Base-by-base conservation (phyloP, 2,113 vertebrate species). In the Acinonyx jubatus region DNA sequence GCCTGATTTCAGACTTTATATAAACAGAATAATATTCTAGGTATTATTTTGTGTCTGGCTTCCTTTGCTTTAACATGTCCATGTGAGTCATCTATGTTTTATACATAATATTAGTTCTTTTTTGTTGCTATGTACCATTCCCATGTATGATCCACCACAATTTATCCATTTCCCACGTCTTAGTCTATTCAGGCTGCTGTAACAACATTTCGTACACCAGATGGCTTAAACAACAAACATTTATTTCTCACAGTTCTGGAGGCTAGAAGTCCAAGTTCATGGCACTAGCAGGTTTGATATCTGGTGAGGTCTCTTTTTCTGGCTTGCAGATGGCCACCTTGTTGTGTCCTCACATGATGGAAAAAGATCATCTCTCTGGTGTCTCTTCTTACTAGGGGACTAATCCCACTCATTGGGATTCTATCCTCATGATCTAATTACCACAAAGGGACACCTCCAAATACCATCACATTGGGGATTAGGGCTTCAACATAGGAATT, bases 1-100 rank as follows among this genome's bases (percentile, higher is more conserved):
- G 31, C 38, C 55, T 87, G 31, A 83, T 86, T 92, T 95, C 11
- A 91, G 82, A 66, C 25, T 91, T 94, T 88, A 79, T 91, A 57
- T 82, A 48, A 66, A 82, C 82, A 81, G 8, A 93, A 80, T 89
- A 27, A 82, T 83, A 65, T 11, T 74, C 1, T 88, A 21, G n/a
- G 29, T 87, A 63, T 1, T 68, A 21, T 82, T 91, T 95, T 93
- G 45, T 61, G 19, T 85, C 45, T 93, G 71, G 3, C n/a, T 95
- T 96, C 41, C 80, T 97, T 91, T 96, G 27, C 57, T 79, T 98
- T 89, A 84, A 85, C 10, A 45, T 73, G 11, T 94, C 68, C 83
- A 25, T 97, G 52, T 90, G 55, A 88, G 71, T 82, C 15, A 65
- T 71, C 55, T 45, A 84, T 91, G 57, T 76, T 74, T 87, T 91